Percentiles rank a stretch among this genome's conserved stretches.
phyloP scores from a whole-genome alignment of 2,113 vertebrate species.

The Macaca nemestrina region DNA sequence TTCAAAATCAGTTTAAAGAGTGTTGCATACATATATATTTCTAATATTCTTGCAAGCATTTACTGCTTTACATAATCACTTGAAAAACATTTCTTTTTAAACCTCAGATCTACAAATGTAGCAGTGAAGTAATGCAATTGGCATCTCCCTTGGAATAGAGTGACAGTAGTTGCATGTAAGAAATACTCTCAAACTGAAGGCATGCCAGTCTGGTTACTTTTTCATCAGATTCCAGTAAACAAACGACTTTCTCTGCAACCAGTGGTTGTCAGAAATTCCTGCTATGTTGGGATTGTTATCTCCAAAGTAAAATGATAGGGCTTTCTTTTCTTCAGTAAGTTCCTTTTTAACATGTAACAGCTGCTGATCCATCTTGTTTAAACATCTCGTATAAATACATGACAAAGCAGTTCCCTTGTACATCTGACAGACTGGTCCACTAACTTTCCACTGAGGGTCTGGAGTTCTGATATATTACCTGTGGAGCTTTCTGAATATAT shows the following conservation, averaged over 20 bases:
- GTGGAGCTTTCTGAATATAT: not conserved
- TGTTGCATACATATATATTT: not conserved
- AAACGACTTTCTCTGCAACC: not conserved
- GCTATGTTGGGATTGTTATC: not conserved
- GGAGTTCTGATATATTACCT: not conserved
- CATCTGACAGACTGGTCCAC: not conserved
- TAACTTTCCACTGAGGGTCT: not conserved
- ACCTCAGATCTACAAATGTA: not conserved
- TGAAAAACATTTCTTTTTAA: not conserved
- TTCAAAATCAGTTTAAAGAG: not conserved
- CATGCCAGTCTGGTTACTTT: not conserved
- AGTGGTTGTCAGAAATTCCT: not conserved
- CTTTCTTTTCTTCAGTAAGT: not conserved
- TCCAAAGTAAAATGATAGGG: not conserved
- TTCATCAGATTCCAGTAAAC: not conserved
- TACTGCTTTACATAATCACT: not conserved
- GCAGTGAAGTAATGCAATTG: not conserved
- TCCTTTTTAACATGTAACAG: not conserved
- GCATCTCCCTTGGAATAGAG: not conserved
- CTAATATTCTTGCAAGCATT: not conserved
- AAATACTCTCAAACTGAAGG: not conserved
- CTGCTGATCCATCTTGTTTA: not conserved
- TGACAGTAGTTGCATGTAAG: not conserved
- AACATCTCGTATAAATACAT: not conserved
- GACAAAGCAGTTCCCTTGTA: not conserved